Evolutionary conservation across 1,140 invertebrate genomes (phyloP).

Genomic region (Chelonus insularis): DNA sequence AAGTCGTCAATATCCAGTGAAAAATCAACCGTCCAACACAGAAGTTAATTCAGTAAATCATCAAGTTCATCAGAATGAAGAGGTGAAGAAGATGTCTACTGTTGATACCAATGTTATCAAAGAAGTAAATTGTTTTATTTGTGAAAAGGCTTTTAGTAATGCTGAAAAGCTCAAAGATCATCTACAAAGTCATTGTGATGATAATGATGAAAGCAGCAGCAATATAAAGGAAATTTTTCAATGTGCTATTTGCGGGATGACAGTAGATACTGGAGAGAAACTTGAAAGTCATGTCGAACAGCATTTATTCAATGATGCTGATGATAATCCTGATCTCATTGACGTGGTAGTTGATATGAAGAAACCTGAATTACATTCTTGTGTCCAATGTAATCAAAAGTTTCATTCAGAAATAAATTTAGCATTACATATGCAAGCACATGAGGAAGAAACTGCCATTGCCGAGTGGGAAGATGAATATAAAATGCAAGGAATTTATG

Average conservation of each 20-base stretch:
- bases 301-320: conserved; percentile 51
- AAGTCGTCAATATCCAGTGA: no score
- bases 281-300: conserved; percentile 50
- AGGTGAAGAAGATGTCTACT: conserved; percentile 1
- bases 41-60: no score
- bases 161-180: conserved; percentile 54
- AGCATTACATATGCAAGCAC: conserved; percentile 49
- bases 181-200: conserved; percentile 54
- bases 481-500: conserved; percentile 29
- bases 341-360: conserved; percentile 32
- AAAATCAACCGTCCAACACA: no score
- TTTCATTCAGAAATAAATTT: conserved; percentile 48
- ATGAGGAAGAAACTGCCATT: conserved; percentile 51
- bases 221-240: conserved; percentile 46
- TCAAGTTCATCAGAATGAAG: conserved; percentile 30
- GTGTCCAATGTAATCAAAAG: conserved; percentile 42
- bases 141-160: conserved; percentile 53
- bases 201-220: conserved; percentile 48
- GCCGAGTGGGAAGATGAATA: conserved; percentile 45
- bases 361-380: conserved; percentile 33
- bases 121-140: conserved; percentile 48
- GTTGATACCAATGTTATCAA: conserved; percentile 22
- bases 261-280: conserved; percentile 45
- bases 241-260: conserved; percentile 52
- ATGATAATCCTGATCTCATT: conserved; percentile 54